Evolutionary conservation across 2,113 vertebrate species (phyloP).

Genomic region (Podilymbus podiceps): DNA sequence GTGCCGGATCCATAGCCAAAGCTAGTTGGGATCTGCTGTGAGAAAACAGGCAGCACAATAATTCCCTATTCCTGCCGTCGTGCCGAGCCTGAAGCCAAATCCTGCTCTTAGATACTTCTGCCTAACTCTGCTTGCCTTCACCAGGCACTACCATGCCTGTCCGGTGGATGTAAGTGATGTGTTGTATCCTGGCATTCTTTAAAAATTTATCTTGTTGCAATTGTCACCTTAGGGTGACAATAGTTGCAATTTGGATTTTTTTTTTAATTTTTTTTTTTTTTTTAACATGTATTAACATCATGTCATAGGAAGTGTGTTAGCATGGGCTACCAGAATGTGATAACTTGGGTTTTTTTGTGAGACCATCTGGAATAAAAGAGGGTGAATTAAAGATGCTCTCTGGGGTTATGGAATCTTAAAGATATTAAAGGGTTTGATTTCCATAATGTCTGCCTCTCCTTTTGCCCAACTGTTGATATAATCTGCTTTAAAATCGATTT

Average conservation of each 20-base stretch:
- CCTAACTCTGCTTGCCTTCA: constrained; percentile 38
- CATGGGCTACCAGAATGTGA: constrained; percentile 33
- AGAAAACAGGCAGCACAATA: constrained; percentile 54
- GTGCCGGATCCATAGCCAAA: constrained; percentile 49
- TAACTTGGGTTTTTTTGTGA: constrained; percentile 32
- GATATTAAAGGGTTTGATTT: constrained; percentile 61
- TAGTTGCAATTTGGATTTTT: background rate
- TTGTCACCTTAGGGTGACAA: background rate
- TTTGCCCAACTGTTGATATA: constrained; percentile 68
- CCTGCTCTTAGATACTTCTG: constrained; percentile 41
- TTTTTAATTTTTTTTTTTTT: background rate
- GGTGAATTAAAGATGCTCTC: constrained; percentile 61
- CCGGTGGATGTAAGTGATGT: constrained; percentile 5
- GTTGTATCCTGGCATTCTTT: background rate
- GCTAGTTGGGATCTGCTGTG: constrained; percentile 58
- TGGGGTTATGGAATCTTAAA: constrained; percentile 59
- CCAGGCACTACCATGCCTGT: constrained; percentile 16
- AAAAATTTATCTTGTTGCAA: background rate
- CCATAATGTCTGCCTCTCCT: constrained; percentile 61
- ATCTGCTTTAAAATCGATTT: constrained; percentile 67
- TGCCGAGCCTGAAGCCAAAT: constrained; percentile 39
- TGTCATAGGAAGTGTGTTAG: background rate
- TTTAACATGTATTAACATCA: background rate
- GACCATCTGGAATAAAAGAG: constrained; percentile 57
- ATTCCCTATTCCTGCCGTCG: constrained; percentile 44